Conservation (phyloP, 2,888 invertebrate genomes). For the Carpatolechia fugitivella region DNA sequence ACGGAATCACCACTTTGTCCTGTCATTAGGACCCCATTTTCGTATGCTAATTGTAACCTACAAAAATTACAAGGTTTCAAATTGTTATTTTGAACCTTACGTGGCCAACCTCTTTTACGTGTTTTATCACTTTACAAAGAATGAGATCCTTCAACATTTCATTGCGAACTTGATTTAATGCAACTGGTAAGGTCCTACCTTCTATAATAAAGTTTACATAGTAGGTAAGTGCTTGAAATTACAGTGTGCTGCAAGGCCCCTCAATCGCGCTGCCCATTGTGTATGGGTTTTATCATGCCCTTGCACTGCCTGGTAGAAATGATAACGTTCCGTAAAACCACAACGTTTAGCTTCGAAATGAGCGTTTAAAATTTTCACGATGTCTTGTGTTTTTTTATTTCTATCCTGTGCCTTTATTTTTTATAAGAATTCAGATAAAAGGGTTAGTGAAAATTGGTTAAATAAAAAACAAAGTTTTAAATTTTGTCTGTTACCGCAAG, state of each 20-base stretch:
- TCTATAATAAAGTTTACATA: constrained; percentile 20
- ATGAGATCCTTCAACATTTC: constrained; percentile 14
- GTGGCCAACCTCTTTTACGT: no score
- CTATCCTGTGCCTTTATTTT: no score
- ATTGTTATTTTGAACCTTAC: no score
- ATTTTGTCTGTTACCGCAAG: no score
- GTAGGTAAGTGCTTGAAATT: constrained; percentile 9
- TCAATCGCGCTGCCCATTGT: constrained; percentile 17
- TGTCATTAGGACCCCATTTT: constrained; percentile 21
- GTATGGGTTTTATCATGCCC: background rate
- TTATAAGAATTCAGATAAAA: no score
- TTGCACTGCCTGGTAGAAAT: background rate
- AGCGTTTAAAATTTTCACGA: no score
- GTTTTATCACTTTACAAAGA: no score
- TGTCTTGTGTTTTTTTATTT: no score
- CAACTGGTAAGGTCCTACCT: constrained; percentile 16
- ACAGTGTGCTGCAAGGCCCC: constrained; percentile 16
- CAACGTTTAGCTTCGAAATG: no score
- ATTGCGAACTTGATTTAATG: constrained; percentile 12
- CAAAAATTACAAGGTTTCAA: constrained; percentile 19
- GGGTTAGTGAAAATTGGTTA: no score
- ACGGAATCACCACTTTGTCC: constrained; percentile 22
- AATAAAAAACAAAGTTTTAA: no score
- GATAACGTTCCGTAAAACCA: no score
- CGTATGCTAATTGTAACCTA: constrained; percentile 14